Base-by-base conservation (phyloP, 2,113 vertebrate genomes). In the Phalacrocorax aristotelis region DNA sequence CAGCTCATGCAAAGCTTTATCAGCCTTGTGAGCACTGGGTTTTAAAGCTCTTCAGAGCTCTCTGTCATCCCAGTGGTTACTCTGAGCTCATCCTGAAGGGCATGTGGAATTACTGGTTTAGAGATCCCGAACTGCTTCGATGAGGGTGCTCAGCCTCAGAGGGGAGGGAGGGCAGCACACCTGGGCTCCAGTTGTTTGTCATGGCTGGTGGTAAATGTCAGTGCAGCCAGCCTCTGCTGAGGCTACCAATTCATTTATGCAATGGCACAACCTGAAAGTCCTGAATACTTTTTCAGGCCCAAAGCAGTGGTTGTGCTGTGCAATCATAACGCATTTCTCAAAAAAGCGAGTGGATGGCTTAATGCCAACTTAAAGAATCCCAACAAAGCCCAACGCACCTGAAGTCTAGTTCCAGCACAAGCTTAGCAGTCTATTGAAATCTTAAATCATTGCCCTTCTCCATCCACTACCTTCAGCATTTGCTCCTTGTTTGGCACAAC, bases 161-260 rank as follows among this genome's bases (percentile, higher is more conserved):
- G 48, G 21, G 18, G 40, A 57, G 17, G 46, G 27, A 82, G 51
- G 27, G 69, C 55, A 65, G 69, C 69, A 57, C 15, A 21, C 20
- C 49, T n/a, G 69, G 58, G 15, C 36, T 74, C 23, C 13, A 14
- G 72, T 10, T 70, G n/a, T 64, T 60, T 87, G 38, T 46, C 18
- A 2, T 18, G 76, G 42, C 40, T 70, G 46, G 26, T 51, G 13
- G 7, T 58, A 30, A 17, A 10, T 0, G 0, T 20, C 21, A 34
- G 22, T 11, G n/a, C 54, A 70, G 49, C 44, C 52, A 32, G 42
- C 14, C 65, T n/a, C 40, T 36, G 34, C 68, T 62, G 54, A 57
- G 57, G 40, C 42, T 48, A 14, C 29, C 29, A 7, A 0, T 40
- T 65, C 10, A 2, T 2, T 79, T 65, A 8, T 60, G 40, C 29